These are phyloP conservation scores for Erannis defoliaria DNA, from an alignment of 2,888 invertebrate species.

Conservation along the genomic window DNA sequence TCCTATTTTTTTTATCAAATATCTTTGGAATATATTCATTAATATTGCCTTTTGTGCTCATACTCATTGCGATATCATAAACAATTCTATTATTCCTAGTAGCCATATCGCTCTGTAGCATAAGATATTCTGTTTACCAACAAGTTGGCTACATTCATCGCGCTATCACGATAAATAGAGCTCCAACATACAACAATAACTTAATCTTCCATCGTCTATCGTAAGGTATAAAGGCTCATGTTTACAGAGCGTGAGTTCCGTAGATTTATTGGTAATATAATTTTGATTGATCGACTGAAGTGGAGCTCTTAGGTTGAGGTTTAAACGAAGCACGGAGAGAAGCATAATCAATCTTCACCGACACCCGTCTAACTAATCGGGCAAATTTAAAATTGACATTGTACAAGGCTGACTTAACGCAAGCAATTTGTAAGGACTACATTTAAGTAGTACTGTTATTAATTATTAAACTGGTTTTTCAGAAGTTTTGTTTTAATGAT, in stretches of 20 bases:
- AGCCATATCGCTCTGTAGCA: no score
- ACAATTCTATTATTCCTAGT: no score
- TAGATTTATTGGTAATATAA: conserved; percentile 85
- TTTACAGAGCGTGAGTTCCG: conserved; percentile 65
- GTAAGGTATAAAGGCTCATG: conserved; percentile 54
- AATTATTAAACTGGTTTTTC: no score
- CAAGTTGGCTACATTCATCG: no score
- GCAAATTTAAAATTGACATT: conserved; percentile 41
- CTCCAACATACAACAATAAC: no score
- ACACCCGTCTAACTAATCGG: conserved; percentile 45
- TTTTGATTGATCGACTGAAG: conserved; percentile 82
- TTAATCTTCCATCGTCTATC: conserved; percentile 41
- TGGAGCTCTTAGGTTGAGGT: conserved; percentile 61
- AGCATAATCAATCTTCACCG: conserved; percentile 66
- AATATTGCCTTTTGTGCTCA: no score
- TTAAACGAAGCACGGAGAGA: conserved; percentile 65
- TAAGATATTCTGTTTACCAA: no score
- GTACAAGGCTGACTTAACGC: conserved; percentile 32
- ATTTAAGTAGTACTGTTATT: neutral
- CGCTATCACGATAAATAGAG: no score
- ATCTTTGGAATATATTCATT: no score
- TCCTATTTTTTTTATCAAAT: no score
- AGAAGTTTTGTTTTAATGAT: no score
- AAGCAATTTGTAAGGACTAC: conserved; percentile 21
- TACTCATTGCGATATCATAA: no score